Evolutionary conservation across 2,797 vertebrate species (phyloP).

Genomic region (Trichosurus vulpecula): DNA sequence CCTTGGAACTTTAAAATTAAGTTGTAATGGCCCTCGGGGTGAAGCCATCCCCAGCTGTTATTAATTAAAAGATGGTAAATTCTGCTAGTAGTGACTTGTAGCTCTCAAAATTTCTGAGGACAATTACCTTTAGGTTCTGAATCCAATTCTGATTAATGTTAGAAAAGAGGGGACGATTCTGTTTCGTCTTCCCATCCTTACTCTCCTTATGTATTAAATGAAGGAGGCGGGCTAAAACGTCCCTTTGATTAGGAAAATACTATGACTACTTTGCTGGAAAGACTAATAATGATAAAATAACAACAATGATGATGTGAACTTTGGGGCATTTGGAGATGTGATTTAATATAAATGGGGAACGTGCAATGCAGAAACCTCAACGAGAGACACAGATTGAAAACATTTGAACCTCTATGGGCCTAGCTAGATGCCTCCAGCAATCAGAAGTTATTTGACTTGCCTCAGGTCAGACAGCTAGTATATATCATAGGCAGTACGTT

Average conservation of each 20-base stretch:
- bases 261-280: background rate
- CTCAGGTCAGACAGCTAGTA: background rate
- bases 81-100: background rate
- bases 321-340: background rate
- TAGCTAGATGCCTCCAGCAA: background rate
- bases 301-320: background rate
- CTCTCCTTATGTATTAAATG: background rate
- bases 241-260: background rate
- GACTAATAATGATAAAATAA: background rate
- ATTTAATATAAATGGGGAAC: background rate
- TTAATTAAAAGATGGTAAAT: background rate
- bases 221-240: background rate
- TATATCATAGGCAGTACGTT: background rate
- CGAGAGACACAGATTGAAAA: background rate
- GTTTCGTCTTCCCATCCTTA: background rate
- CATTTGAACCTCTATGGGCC: background rate
- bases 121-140: background rate
- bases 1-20: background rate
- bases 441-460: background rate
- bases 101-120: background rate
- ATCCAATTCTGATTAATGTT: background rate
- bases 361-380: background rate
- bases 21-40: background rate
- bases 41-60: background rate
- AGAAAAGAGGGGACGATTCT: background rate